Percentiles rank a stretch among this genome's conserved stretches.
Evolutionary conservation across 2,888 invertebrate genomes (phyloP).

Genomic region (Caenorhabditis afra): DNA sequence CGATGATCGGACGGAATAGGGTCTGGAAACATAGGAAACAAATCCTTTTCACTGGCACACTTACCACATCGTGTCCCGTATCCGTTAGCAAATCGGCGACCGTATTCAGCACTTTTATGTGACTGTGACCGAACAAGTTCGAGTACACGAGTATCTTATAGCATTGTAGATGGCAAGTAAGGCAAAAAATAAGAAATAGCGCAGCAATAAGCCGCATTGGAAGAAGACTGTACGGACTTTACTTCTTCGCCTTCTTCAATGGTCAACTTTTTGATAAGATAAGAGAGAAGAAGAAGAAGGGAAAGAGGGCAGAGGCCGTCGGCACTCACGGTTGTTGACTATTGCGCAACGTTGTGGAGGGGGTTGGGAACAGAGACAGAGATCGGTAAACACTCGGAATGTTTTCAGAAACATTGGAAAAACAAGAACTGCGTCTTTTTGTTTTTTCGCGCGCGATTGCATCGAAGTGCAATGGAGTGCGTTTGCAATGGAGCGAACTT

Average conservation of each 20-base stretch:
- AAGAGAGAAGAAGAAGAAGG: background rate
- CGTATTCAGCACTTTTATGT: conserved; percentile 42
- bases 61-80: conserved; percentile 49
- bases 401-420: too few species aligned
- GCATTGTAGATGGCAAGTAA: too few species aligned
- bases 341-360: conserved; percentile 32
- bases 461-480: too few species aligned
- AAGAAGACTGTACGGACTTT: too few species aligned
- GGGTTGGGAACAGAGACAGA: background rate
- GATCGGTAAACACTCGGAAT: background rate
- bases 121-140: conserved; percentile 45
- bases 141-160: conserved; percentile 50
- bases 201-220: too few species aligned
- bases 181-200: too few species aligned
- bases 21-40: conserved; percentile 19
- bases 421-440: too few species aligned
- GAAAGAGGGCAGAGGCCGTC: background rate
- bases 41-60: background rate
- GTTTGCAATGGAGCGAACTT: too few species aligned
- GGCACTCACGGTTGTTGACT: conserved; percentile 4
- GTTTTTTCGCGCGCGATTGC: too few species aligned
- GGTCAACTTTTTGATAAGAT: too few species aligned
- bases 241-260: too few species aligned
- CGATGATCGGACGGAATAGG: conserved; percentile 43
- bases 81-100: conserved; percentile 34